A percentile compares a stretch with the other conserved stretches of the same genome.
Conservation (phyloP, 1,140 invertebrate species). For the Stegodyphus dumicola region DNA sequence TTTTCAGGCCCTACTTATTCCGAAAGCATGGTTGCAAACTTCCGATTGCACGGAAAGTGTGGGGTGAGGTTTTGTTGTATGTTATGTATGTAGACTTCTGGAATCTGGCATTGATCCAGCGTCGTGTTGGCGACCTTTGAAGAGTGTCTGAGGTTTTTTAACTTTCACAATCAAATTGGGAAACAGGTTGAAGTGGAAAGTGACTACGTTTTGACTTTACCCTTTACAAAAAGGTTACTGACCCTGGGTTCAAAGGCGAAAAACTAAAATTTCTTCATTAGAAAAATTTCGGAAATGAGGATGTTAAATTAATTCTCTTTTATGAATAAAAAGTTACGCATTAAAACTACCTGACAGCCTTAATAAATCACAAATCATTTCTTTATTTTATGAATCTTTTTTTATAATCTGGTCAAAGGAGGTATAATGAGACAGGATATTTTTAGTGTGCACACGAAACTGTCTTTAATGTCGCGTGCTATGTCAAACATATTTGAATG, state of each 20-base stretch:
- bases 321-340: too few relatives aligned
- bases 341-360: too few relatives aligned
- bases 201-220: background rate
- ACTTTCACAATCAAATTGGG: background rate
- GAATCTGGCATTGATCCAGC: background rate
- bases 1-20: conserved; percentile 40
- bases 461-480: too few relatives aligned
- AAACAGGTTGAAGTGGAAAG: background rate
- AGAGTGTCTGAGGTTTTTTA: background rate
- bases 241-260: background rate
- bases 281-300: background rate
- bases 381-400: too few relatives aligned
- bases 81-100: background rate
- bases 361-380: too few relatives aligned
- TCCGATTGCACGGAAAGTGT: conserved; percentile 3
- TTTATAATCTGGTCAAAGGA: too few relatives aligned
- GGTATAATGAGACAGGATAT: too few relatives aligned
- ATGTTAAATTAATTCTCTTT: too few relatives aligned
- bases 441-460: too few relatives aligned
- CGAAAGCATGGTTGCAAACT: background rate
- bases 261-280: background rate
- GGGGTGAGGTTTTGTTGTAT: background rate
- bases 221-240: background rate
- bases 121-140: conserved; percentile 18
- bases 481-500: too few relatives aligned